Conservation (phyloP, 2,113 vertebrate genomes). For the Phycodurus eques region DNA sequence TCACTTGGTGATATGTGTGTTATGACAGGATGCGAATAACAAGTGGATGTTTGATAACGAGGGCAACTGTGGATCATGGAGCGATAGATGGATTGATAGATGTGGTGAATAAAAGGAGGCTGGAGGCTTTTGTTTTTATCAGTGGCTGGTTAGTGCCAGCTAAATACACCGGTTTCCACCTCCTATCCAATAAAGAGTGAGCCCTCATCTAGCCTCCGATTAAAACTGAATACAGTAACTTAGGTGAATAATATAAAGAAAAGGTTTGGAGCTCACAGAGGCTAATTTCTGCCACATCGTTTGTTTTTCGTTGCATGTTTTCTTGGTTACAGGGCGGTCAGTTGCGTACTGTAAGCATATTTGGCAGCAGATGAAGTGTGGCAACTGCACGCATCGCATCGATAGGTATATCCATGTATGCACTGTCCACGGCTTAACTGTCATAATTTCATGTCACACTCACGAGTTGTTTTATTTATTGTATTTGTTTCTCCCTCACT, state of each 20-base stretch:
- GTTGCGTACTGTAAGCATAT: slow-evolving; percentile 13
- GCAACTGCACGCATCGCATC: too few species aligned
- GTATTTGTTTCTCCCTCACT: background rate
- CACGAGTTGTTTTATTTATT: slow-evolving; percentile 1
- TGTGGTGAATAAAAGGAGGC: slow-evolving; percentile 3
- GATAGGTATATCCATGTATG: background rate
- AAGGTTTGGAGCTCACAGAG: background rate
- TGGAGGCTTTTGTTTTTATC: slow-evolving; percentile 14
- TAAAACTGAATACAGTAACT: background rate
- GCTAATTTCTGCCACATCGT: slow-evolving; percentile 7
- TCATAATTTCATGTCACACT: slow-evolving; percentile 9
- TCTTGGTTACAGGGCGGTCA: slow-evolving; percentile 13
- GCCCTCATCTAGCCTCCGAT: background rate
- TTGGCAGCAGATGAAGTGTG: background rate
- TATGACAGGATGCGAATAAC: slow-evolving; percentile 11
- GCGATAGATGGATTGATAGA: slow-evolving; percentile 7
- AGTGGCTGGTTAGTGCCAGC: slow-evolving; percentile 11
- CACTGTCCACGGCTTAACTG: background rate
- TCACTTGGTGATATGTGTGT: slow-evolving; percentile 15
- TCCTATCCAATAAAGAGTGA: slow-evolving; percentile 1
- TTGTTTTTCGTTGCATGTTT: slow-evolving; percentile 19
- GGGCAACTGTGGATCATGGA: slow-evolving; percentile 11
- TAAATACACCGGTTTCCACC: slow-evolving; percentile 12
- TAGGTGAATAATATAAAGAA: slow-evolving; percentile 7
- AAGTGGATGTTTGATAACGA: slow-evolving; percentile 9